These are phyloP conservation scores for Cryptotis parvus DNA, from an alignment of 2,113 vertebrate species.

Conservation along the genomic window DNA sequence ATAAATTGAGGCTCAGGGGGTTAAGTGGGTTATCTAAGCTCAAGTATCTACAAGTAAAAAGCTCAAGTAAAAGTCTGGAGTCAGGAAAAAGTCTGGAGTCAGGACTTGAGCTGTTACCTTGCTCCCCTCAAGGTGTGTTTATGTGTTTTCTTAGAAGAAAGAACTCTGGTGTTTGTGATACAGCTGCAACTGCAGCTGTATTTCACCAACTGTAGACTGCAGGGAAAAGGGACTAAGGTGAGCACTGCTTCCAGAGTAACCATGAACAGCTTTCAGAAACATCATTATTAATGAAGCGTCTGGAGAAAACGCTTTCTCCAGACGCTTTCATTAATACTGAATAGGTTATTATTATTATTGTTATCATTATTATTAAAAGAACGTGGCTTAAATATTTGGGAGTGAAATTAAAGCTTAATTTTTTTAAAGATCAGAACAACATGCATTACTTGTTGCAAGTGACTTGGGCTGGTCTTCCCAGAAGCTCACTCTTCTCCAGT, in stretches of 20 bases:
- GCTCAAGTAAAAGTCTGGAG: background rate
- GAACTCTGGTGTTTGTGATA: background rate
- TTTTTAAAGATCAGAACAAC: conserved; percentile 13
- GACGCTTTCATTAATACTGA: no score
- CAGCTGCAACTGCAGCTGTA: no score
- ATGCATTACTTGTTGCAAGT: background rate
- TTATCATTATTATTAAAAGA: no score
- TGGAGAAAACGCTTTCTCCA: conserved; percentile 42
- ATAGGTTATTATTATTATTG: no score
- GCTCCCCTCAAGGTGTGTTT: background rate
- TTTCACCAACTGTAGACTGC: background rate
- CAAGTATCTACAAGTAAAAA: conserved; percentile 15
- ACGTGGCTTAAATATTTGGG: conserved; percentile 14
- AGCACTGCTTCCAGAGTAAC: background rate
- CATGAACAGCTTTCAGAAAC: background rate
- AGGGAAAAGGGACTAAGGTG: background rate
- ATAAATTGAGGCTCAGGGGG: background rate
- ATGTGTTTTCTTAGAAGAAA: background rate
- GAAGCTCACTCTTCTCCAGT: no score
- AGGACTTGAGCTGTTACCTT: background rate
- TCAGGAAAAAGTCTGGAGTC: background rate
- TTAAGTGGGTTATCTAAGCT: background rate
- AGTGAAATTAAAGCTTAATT: conserved; percentile 12
- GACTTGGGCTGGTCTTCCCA: background rate
- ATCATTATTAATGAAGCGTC: background rate